Evolutionary conservation across 2,888 invertebrate genomes (phyloP).

Genomic region (Eudemis profundana): DNA sequence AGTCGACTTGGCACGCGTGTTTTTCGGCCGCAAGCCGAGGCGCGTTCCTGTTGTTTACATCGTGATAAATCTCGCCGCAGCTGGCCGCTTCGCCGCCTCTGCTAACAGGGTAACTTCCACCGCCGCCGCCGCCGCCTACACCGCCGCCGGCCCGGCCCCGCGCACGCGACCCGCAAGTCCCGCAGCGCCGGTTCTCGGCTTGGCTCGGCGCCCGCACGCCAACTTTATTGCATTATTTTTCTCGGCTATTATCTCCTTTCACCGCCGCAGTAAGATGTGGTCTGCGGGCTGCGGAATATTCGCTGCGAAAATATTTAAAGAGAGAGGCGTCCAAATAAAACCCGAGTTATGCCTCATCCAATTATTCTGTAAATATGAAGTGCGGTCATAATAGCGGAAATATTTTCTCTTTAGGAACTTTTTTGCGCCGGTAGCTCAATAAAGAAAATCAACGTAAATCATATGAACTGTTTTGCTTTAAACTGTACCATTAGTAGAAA

Average conservation of each 20-base stretch:
- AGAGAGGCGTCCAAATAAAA: not conserved
- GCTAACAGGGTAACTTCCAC: conserved; percentile 5
- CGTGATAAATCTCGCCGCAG: conserved; percentile 11
- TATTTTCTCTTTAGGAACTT: conserved; percentile 14
- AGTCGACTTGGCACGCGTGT: too few species aligned
- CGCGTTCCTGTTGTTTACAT: not conserved
- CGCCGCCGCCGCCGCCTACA: not conserved
- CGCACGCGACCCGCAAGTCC: too few species aligned
- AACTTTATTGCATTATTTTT: conserved; percentile 36
- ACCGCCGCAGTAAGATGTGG: conserved; percentile 24
- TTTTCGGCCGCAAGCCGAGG: too few species aligned
- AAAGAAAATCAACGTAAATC: too few species aligned
- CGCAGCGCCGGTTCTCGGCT: too few species aligned
- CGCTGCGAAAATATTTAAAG: not conserved
- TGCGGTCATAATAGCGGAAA: conserved; percentile 1
- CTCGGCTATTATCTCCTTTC: conserved; percentile 30
- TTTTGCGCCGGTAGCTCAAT: not conserved
- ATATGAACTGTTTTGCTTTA: too few species aligned
- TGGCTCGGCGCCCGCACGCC: conserved; percentile 26
- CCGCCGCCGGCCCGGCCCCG: too few species aligned
- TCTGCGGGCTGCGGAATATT: conserved; percentile 10
- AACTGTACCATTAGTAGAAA: too few species aligned
- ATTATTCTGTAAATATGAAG: conserved; percentile 1
- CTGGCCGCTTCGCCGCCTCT: conserved; percentile 1
- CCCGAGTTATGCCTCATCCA: not conserved